phyloP scores from a whole-genome alignment of 37 sponge, comb jelly and placozoan genomes.

The Agelas oroides region DNA sequence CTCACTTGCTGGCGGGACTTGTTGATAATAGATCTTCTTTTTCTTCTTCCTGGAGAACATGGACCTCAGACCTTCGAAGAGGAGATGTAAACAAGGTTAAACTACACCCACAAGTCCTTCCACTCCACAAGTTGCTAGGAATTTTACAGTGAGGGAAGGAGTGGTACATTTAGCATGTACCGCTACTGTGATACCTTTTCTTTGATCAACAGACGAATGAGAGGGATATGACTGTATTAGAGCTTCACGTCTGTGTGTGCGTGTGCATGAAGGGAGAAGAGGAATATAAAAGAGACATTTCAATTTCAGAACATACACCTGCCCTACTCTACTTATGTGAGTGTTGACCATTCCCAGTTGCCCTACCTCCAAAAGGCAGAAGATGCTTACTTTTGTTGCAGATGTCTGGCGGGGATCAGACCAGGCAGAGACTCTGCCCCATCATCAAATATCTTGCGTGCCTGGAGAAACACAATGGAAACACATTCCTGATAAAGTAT shows the following conservation, averaged over 20 bases:
- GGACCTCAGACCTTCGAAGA: slow-evolving; percentile 40
- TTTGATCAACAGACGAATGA: not conserved
- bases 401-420: slow-evolving; percentile 81
- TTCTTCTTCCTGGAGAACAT: slow-evolving; percentile 70
- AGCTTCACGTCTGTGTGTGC: slow-evolving; percentile 59
- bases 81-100: not conserved
- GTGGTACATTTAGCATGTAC: too few relatives aligned
- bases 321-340: too few relatives aligned
- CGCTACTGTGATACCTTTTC: slow-evolving; percentile 51
- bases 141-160: too few relatives aligned
- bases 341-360: too few relatives aligned
- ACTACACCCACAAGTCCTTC: too few relatives aligned
- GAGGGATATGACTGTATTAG: slow-evolving; percentile 31
- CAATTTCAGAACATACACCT: too few relatives aligned
- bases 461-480: slow-evolving; percentile 38
- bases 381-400: slow-evolving; percentile 79
- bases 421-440: slow-evolving; percentile 77
- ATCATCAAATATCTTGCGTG: slow-evolving; percentile 77
- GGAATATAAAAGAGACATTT: too few relatives aligned
- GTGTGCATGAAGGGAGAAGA: not conserved
- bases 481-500: too few relatives aligned
- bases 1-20: slow-evolving; percentile 49
- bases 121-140: too few relatives aligned
- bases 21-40: slow-evolving; percentile 72
- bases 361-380: too few relatives aligned